Evolutionary conservation across 92 coral and sea anemone genomes (phyloP).

Genomic region (Parazoanthus swiftii): DNA sequence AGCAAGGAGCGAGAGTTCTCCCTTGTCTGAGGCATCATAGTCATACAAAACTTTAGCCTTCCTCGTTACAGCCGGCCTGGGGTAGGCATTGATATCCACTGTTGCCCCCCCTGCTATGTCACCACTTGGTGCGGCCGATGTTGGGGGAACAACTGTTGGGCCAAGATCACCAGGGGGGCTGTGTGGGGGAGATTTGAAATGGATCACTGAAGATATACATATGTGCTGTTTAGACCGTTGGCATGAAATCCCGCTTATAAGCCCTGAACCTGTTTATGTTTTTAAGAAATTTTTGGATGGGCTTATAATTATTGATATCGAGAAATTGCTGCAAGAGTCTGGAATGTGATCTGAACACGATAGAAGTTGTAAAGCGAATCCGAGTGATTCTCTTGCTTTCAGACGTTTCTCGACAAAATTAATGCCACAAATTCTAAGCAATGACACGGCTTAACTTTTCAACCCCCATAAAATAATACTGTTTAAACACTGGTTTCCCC

Average conservation of each 20-base stretch:
- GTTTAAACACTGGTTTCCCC: too few relatives aligned
- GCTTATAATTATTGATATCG: background rate
- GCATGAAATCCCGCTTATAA: background rate
- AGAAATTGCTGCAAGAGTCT: too few relatives aligned
- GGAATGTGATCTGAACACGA: too few relatives aligned
- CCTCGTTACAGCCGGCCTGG: slow-evolving; percentile 79
- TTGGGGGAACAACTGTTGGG: slow-evolving; percentile 58
- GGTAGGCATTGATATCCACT: slow-evolving; percentile 61
- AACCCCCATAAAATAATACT: too few relatives aligned
- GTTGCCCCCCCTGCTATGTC: slow-evolving; percentile 53
- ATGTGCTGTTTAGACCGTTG: background rate
- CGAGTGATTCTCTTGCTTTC: too few relatives aligned
- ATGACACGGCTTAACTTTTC: too few relatives aligned
- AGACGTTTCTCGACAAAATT: too few relatives aligned
- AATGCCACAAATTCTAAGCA: too few relatives aligned
- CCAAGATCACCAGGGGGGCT: slow-evolving; percentile 80
- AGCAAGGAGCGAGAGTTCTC: slow-evolving; percentile 92
- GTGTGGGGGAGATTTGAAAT: background rate
- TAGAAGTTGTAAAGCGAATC: too few relatives aligned
- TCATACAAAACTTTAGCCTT: slow-evolving; percentile 97
- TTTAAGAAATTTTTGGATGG: background rate
- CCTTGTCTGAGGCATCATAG: slow-evolving; percentile 92
- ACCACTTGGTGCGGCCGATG: slow-evolving; percentile 68
- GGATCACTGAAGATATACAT: background rate
- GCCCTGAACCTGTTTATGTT: background rate